These are phyloP conservation scores for Hypotaenidia philippensis DNA, from an alignment of 2,797 vertebrate genomes.

Conservation along the genomic window DNA sequence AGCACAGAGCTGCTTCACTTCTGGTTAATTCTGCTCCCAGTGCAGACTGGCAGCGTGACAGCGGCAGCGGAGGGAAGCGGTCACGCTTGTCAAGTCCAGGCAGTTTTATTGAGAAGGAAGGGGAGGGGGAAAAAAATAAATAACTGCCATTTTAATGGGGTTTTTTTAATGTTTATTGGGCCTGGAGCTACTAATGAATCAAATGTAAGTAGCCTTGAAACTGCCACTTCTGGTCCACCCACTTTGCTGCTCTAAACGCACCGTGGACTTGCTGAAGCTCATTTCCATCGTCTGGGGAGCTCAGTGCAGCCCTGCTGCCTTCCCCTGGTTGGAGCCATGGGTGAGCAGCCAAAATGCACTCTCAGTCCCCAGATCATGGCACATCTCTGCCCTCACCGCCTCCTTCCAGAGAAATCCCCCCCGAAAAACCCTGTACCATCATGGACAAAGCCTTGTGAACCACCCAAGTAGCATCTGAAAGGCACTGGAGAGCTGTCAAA, in stretches of 20 bases:
- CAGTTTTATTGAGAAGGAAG: conserved; percentile 44
- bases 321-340: not conserved
- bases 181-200: conserved; percentile 58
- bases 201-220: conserved; percentile 14
- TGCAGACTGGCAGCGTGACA: conserved; percentile 18
- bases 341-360: accelerated
- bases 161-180: conserved; percentile 39
- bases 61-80: not conserved
- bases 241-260: conserved; percentile 3
- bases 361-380: not conserved
- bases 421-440: accelerated
- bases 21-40: not conserved
- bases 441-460: not conserved
- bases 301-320: accelerated
- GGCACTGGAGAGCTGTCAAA: not conserved
- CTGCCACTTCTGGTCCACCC: conserved; percentile 19
- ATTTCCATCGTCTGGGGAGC: not conserved
- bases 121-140: not conserved
- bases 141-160: conserved; percentile 26
- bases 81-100: conserved; percentile 46
- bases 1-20: not conserved
- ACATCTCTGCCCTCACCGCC: accelerated
- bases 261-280: not conserved
- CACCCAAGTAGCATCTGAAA: not conserved
- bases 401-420: not conserved